Conservation (phyloP, 1,140 invertebrate genomes). For the Camponotus floridanus region DNA sequence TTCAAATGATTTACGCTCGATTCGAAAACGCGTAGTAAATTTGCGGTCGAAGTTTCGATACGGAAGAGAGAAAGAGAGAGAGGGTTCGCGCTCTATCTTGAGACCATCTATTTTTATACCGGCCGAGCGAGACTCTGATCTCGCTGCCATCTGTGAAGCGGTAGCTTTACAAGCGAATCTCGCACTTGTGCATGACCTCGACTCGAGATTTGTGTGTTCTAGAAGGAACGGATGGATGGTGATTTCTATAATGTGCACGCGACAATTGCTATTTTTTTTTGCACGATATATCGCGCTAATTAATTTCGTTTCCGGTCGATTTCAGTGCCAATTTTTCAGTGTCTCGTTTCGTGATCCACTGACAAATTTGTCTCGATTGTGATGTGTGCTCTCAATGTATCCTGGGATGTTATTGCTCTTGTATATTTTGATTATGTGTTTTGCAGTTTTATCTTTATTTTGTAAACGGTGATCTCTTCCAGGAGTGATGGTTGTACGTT, state of each 20-base stretch:
- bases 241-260: constrained; percentile 55
- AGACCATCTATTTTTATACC: constrained; percentile 73
- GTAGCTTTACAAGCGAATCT: constrained; percentile 24
- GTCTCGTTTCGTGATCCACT: neutral
- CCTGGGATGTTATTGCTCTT: constrained; percentile 2
- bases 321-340: neutral
- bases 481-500: constrained; percentile 3
- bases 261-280: constrained; percentile 50
- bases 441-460: neutral
- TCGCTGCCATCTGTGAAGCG: constrained; percentile 71
- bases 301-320: neutral
- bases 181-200: constrained; percentile 63
- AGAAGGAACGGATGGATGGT: constrained; percentile 63
- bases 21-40: neutral
- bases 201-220: constrained; percentile 66
- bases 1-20: constrained; percentile 13
- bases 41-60: constrained; percentile 4
- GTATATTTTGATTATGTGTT: neutral
- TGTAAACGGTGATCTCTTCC: neutral
- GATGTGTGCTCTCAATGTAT: neutral
- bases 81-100: constrained; percentile 63
- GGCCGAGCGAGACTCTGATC: constrained; percentile 57
- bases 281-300: neutral
- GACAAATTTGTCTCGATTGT: neutral
- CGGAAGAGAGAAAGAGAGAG: neutral